Evolutionary conservation across 37 sponge, comb jelly and placozoan species (phyloP).

Genomic region (Oscarella lobularis): DNA sequence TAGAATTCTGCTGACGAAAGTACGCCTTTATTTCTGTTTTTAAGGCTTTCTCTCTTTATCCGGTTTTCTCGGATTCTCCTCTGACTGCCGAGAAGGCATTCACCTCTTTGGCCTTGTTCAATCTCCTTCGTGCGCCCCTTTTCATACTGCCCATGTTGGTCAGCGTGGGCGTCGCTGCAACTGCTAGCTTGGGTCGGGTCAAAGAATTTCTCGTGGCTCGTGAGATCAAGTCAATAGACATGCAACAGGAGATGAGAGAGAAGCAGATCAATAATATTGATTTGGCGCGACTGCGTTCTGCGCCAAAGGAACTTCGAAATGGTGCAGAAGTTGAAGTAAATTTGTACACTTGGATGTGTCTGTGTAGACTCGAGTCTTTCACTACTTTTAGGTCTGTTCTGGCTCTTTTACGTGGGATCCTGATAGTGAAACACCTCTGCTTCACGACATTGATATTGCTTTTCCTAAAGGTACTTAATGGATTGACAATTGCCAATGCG

Average conservation of each 20-base stretch:
- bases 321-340: too few relatives aligned
- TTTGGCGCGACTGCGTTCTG: too few relatives aligned
- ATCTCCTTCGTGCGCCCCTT: background rate
- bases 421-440: background rate
- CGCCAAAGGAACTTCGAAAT: too few relatives aligned
- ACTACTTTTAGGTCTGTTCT: background rate
- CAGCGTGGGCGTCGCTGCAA: background rate
- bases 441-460: background rate
- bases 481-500: background rate
- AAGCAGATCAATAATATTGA: too few relatives aligned
- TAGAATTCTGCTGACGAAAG: too few relatives aligned
- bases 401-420: background rate
- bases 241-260: too few relatives aligned
- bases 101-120: background rate
- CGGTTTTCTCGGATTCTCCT: background rate
- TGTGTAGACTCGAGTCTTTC: too few relatives aligned
- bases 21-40: too few relatives aligned
- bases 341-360: too few relatives aligned
- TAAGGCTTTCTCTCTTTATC: background rate
- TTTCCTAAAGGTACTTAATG: background rate
- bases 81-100: slow-evolving; percentile 5
- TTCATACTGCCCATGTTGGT: background rate
- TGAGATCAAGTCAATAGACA: background rate
- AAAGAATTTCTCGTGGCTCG: background rate
- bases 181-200: background rate